Base-by-base conservation (phyloP, 2,797 vertebrate species). In the Sarcophilus harrisii region DNA sequence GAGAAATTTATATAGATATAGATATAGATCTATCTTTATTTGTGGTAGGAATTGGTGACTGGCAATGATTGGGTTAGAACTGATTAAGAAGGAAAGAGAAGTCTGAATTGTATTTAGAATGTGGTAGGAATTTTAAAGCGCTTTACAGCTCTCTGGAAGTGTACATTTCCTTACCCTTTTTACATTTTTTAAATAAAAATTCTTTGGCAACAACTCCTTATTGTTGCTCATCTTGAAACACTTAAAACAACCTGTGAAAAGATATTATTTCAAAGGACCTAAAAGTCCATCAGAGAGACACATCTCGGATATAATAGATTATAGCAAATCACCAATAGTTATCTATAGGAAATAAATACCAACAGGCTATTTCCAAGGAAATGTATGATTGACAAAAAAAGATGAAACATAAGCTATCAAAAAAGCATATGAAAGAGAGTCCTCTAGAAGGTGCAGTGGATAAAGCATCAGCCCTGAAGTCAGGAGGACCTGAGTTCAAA, bases 91-190 rank as follows among this genome's bases (percentile, higher is more conserved):
- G 18, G 18, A 81, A 81, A 81, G 66, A 81, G 38, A 5, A 73
- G 0, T 24, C n/a, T 45, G 16, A 1, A 81, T 81, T 38, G 6
- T 81, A 0, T 81, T 81, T 81, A n/a, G 4, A 81, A 81, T 45
- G 18, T 45, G 18, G 21, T 2, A 81, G 66, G 12, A 1, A 45
- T 24, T 81, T 81, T 38, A 38, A 38, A 2, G n/a, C n/a, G n/a
- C n/a, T 14, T 73, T 73, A 9, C 32, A 38, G 0, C 0, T 21
- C 0, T 73, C 5, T 73, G 32, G 62, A 32, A 10, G 3, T 3
- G 21, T 21, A 18, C 6, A 73, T 38, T 16, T 5, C n/a, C 0
- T 0, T 10, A 38, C 0, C 5, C n/a, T 14, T n/a, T n/a, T 38
- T 16, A 73, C 18, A 81, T 24, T 38, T 81, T 81, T 81, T 81